Conservation (phyloP, 2,113 vertebrate species). For the Sylvietta virens region DNA sequence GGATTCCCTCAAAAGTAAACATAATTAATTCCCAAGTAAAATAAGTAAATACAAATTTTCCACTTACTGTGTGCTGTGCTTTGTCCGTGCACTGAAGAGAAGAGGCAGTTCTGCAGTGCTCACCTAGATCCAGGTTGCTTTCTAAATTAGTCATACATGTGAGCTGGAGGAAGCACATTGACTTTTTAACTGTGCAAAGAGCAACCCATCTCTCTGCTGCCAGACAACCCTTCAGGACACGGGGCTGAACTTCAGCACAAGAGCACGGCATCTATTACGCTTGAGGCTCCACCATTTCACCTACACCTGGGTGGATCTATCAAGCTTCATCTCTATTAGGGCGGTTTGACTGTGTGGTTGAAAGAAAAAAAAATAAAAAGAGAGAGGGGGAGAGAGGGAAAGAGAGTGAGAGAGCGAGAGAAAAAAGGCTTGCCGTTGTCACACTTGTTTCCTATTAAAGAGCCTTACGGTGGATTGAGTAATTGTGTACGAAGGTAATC, state of each 20-base stretch:
- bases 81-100: slow-evolving; percentile 55
- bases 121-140: slow-evolving; percentile 71
- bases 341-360: slow-evolving; percentile 63
- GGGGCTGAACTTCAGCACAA: slow-evolving; percentile 65
- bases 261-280: slow-evolving; percentile 67
- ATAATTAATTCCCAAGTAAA: slow-evolving; percentile 72
- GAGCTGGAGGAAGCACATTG: slow-evolving; percentile 44
- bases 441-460: slow-evolving; percentile 85
- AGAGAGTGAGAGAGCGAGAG: neutral
- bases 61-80: slow-evolving; percentile 70
- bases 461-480: slow-evolving; percentile 78
- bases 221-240: slow-evolving; percentile 61
- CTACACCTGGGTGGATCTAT: slow-evolving; percentile 82
- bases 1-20: slow-evolving; percentile 68
- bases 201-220: slow-evolving; percentile 51
- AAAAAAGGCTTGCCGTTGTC: slow-evolving; percentile 69
- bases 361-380: neutral
- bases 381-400: neutral
- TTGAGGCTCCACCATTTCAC: slow-evolving; percentile 73
- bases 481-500: slow-evolving; percentile 82
- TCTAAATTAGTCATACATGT: slow-evolving; percentile 57
- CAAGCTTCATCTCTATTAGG: slow-evolving; percentile 74
- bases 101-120: slow-evolving; percentile 7
- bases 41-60: slow-evolving; percentile 47
- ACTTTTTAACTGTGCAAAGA: slow-evolving; percentile 62